A percentile compares a stretch with the other conserved stretches of the same genome.
phyloP scores from a whole-genome alignment of 1,140 invertebrate species.

The Mercenaria mercenaria region DNA sequence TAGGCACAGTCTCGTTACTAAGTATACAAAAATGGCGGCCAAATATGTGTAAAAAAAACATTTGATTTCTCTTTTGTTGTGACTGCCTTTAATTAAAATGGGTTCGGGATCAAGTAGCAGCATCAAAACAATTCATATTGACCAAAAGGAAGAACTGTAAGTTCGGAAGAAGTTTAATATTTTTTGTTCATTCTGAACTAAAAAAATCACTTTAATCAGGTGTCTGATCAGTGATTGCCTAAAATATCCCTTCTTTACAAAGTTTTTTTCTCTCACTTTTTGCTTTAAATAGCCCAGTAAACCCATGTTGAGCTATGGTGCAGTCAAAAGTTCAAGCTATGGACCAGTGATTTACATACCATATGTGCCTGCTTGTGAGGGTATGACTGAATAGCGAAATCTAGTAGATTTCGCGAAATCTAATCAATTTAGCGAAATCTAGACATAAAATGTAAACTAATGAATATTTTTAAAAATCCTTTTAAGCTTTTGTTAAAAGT shows the following conservation, averaged over 20 bases:
- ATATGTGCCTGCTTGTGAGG: too few relatives aligned
- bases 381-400: too few relatives aligned
- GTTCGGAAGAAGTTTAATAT: not conserved
- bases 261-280: not conserved
- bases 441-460: too few relatives aligned
- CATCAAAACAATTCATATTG: slow-evolving; percentile 8
- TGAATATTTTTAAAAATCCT: too few relatives aligned
- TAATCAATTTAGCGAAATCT: too few relatives aligned
- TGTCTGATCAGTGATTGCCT: not conserved
- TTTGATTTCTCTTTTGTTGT: not conserved
- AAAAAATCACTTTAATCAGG: not conserved
- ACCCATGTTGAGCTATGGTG: not conserved
- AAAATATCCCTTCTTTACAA: not conserved
- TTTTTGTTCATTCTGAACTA: too few relatives aligned
- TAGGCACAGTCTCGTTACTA: slow-evolving; percentile 18
- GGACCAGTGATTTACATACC: too few relatives aligned
- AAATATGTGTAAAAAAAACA: not conserved
- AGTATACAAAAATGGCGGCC: slow-evolving; percentile 37
- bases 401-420: too few relatives aligned
- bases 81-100: not conserved
- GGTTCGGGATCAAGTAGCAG: slow-evolving; percentile 13
- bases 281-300: not conserved
- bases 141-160: slow-evolving; percentile 3
- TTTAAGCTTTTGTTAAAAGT: too few relatives aligned
- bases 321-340: not conserved